These are phyloP conservation scores for Odocoileus virginianus DNA, from an alignment of 2,113 vertebrate species.

Conservation along the genomic window DNA sequence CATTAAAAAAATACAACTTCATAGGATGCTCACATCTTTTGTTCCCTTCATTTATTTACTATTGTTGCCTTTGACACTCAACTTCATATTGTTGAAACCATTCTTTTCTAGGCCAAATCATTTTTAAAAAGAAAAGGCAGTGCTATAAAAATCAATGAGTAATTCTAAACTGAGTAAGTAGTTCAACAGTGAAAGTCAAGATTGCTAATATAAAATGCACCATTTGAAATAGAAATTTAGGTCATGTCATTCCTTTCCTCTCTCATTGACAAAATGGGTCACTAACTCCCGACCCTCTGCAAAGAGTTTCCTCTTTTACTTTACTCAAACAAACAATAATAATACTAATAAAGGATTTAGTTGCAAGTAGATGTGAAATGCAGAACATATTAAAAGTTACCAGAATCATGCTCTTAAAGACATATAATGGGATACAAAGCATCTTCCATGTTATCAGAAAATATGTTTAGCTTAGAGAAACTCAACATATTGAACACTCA, in stretches of 20 bases:
- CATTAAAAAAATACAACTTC: background rate
- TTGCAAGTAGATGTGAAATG: background rate
- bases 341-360: background rate
- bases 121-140: conserved; percentile 34
- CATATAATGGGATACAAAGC: background rate
- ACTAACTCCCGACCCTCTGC: background rate
- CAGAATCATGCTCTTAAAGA: background rate
- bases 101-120: background rate
- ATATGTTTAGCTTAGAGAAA: background rate
- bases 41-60: background rate
- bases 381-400: background rate
- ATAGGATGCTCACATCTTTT: background rate
- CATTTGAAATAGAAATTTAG: background rate
- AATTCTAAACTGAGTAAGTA: background rate
- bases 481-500: background rate
- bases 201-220: conserved; percentile 18
- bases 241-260: background rate
- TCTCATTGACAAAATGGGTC: background rate
- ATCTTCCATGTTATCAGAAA: background rate
- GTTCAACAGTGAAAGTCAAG: background rate
- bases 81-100: background rate
- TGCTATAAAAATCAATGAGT: background rate
- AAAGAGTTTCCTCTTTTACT: background rate
- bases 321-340: background rate
- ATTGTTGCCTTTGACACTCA: background rate